Conservation (phyloP, 2,888 invertebrate species). For the Pollenia angustigena region DNA sequence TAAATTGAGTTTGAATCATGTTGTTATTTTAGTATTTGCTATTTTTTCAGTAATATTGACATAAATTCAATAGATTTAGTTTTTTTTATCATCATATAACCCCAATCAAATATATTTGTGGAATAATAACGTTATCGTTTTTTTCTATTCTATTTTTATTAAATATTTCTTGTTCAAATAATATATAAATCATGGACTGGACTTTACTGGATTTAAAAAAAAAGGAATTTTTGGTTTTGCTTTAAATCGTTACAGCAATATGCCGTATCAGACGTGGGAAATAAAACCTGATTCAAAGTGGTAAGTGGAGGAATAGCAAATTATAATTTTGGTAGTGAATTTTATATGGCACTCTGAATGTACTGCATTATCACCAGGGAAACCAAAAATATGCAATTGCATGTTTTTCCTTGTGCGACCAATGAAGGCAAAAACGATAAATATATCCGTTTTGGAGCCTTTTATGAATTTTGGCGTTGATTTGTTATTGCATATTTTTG, state of each 20-base stretch:
- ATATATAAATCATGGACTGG: conserved; percentile 33
- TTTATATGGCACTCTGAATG: too few species aligned
- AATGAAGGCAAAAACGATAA: too few species aligned
- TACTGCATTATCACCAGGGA: too few species aligned
- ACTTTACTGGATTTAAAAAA: conserved; percentile 72
- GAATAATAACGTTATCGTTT: neutral
- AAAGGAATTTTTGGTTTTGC: conserved; percentile 90
- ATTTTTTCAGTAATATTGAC: conserved; percentile 17
- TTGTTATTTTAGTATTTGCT: neutral
- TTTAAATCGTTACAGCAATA: conserved; percentile 89
- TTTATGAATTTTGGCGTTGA: too few species aligned
- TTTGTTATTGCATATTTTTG: too few species aligned
- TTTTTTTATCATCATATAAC: conserved; percentile 19
- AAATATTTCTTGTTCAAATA: conserved; percentile 5
- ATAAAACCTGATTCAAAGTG: conserved; percentile 87
- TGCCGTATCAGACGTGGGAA: conserved; percentile 95
- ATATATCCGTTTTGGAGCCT: too few species aligned
- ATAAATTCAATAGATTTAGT: conserved; percentile 35
- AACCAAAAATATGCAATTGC: too few species aligned
- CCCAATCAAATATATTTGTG: conserved; percentile 29
- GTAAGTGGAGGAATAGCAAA: conserved; percentile 69
- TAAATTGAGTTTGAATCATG: conserved; percentile 18
- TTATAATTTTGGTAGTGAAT: neutral
- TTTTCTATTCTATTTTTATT: conserved; percentile 1
- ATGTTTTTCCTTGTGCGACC: too few species aligned